Percentiles rank a stretch among this genome's conserved stretches.
These are phyloP conservation scores for Halichoerus grypus DNA, from an alignment of 2,113 vertebrate genomes.

Conservation along the genomic window DNA sequence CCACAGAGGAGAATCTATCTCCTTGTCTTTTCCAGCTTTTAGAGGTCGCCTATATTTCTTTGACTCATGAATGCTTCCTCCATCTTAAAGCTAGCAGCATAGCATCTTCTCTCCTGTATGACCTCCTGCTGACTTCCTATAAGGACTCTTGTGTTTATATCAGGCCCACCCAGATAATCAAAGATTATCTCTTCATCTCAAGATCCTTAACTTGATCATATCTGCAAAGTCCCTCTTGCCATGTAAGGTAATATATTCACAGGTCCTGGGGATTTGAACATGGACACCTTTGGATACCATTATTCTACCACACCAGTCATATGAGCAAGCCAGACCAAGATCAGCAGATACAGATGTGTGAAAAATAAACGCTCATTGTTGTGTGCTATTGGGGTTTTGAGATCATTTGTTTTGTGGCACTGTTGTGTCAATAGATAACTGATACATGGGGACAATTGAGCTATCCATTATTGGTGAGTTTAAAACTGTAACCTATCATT, in stretches of 20 bases:
- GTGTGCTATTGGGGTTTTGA: not conserved
- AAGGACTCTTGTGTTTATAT: not conserved
- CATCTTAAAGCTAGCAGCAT: slow-evolving; percentile 1
- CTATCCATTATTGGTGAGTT: not conserved
- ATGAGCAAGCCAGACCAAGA: not conserved
- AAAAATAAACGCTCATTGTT: not conserved
- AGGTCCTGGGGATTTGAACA: not conserved
- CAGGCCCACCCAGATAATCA: not conserved
- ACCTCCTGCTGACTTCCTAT: not conserved
- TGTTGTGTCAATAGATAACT: not conserved
- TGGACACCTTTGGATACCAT: not conserved
- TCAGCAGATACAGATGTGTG: not conserved
- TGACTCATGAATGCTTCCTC: not conserved
- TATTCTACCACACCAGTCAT: not conserved
- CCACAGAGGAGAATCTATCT: not conserved
- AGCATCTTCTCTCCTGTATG: not conserved
- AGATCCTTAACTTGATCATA: not conserved
- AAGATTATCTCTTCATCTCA: not conserved
- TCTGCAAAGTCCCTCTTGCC: not conserved
- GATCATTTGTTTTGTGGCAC: not conserved
- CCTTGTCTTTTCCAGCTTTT: not conserved
- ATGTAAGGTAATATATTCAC: not conserved
- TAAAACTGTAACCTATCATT: not conserved
- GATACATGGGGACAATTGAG: not conserved
- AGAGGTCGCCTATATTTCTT: not conserved